Evolutionary conservation across 2,113 vertebrate species (phyloP).

Genomic region (Tetrao urogallus): DNA sequence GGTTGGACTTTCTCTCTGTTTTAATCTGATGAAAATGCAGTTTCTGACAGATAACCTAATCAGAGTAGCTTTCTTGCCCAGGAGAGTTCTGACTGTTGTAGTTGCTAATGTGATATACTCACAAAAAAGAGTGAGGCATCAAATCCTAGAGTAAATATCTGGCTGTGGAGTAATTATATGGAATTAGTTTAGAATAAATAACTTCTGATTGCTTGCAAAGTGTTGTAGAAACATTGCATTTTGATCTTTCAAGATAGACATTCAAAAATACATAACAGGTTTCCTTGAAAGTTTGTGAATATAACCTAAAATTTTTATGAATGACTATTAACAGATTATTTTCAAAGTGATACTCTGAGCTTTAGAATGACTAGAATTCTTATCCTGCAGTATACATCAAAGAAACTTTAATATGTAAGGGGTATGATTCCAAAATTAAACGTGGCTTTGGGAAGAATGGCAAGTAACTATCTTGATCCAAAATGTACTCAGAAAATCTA

Average conservation of each 20-base stretch:
- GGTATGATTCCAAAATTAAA: slow-evolving; percentile 55
- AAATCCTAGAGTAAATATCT: not conserved
- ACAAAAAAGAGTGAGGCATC: not conserved
- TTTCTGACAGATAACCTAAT: not conserved
- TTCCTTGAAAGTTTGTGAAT: not conserved
- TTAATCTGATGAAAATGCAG: not conserved
- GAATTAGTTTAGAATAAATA: not conserved
- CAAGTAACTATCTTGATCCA: not conserved
- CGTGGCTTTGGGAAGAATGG: slow-evolving; percentile 36
- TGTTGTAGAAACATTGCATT: slow-evolving; percentile 24
- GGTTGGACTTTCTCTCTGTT: not conserved
- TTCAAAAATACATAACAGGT: not conserved
- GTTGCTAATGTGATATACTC: not conserved
- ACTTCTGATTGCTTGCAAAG: slow-evolving; percentile 21
- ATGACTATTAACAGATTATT: slow-evolving; percentile 30
- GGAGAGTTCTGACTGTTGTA: not conserved
- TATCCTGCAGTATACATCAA: slow-evolving; percentile 50
- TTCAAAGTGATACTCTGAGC: slow-evolving; percentile 49
- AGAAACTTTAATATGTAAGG: slow-evolving; percentile 1
- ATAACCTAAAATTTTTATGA: slow-evolving; percentile 9
- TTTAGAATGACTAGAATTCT: slow-evolving; percentile 47
- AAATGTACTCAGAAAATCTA: slow-evolving; percentile 2
- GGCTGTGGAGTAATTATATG: not conserved
- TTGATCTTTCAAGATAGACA: slow-evolving; percentile 11
- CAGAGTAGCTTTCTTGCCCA: not conserved